Evolutionary conservation across 2,113 vertebrate genomes (phyloP), one percentile per base, ranked within the genome.

Genomic region (Eolophus roseicapilla): DNA sequence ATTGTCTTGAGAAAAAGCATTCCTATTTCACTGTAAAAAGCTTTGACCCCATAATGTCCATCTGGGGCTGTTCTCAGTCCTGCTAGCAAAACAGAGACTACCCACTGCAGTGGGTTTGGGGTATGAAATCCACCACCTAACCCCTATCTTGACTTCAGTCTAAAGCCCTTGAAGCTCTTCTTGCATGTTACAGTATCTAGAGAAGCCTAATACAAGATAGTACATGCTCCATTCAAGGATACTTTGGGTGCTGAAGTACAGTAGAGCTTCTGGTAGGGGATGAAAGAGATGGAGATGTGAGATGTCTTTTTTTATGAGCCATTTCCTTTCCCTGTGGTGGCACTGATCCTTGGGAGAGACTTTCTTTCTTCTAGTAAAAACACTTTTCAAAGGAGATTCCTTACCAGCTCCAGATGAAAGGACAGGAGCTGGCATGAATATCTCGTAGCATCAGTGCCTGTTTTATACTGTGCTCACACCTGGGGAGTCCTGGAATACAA

Each of bases 201-300:
- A 14, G 81, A 84, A 89, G 69, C 60, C 70, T 69, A 53, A 68
- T 17, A 28, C 78, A 69, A 93, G 86, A 79, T 9, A 59, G 41
- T 29, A 74, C 88, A 46, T 2, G 60, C 80, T 78, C 55, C 41
- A 49, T 60, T 85, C 4, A 10, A 93, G 77, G 86, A 86, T 49
- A 75, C 24, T 74, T 76, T 33, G 69, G 62, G 62, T 11, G 46
- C 57, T 60, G 28, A 89, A 92, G 83, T 83, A 65, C n/a, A 75
- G 43, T 13, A 13, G 47, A 87, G 81, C 31, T 86, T 80, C 90
- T 94, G 78, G 87, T 91, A 92, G 44, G 14, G 89, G 75, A 91
- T 94, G 80, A 96, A 92, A 97, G 94, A 92, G 93, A 93, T 91
- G 65, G 77, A 86, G 83, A 93, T 82, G 71, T 24, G 77, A 95